Percentiles rank a stretch among this genome's conserved stretches.
Evolutionary conservation across 1,140 invertebrate species (phyloP).

Genomic region (Heliconius himera): DNA sequence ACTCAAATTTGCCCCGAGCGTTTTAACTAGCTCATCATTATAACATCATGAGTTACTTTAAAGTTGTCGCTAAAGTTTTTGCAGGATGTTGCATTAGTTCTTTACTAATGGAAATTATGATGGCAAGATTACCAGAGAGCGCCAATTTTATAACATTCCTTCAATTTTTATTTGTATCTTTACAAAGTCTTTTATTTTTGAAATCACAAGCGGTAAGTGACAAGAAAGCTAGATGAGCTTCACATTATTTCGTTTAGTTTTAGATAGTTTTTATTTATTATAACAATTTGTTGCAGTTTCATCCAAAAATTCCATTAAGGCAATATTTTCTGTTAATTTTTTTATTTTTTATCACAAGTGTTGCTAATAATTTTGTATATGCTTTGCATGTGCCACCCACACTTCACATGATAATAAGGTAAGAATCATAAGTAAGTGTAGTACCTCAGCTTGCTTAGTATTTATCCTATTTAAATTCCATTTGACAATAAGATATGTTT

Average conservation of each 20-base stretch:
- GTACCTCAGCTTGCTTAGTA: not conserved
- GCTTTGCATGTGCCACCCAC: slow-evolving; percentile 76
- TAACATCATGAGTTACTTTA: slow-evolving; percentile 45
- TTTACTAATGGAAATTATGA: slow-evolving; percentile 76
- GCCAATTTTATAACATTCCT: slow-evolving; percentile 70
- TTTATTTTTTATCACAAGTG: slow-evolving; percentile 73
- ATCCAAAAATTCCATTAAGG: slow-evolving; percentile 66
- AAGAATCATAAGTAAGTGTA: not conserved
- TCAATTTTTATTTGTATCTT: slow-evolving; percentile 65
- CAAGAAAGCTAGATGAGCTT: not conserved
- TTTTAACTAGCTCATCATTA: not conserved
- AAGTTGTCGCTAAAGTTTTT: slow-evolving; percentile 59
- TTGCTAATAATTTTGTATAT: slow-evolving; percentile 77
- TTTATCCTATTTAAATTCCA: too few species aligned
- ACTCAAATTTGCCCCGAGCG: not conserved
- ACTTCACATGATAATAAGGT: slow-evolving; percentile 78
- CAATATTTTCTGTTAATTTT: slow-evolving; percentile 65
- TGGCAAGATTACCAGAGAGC: slow-evolving; percentile 57
- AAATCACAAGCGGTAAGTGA: slow-evolving; percentile 63
- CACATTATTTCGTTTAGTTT: slow-evolving; percentile 19
- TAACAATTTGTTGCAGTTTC: slow-evolving; percentile 60
- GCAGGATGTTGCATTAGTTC: slow-evolving; percentile 65
- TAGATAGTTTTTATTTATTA: not conserved
- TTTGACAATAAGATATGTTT: too few species aligned
- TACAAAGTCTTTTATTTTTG: slow-evolving; percentile 61